phyloP scores from a whole-genome alignment of 2,888 invertebrate species.

The Trachelus iudaicus region DNA sequence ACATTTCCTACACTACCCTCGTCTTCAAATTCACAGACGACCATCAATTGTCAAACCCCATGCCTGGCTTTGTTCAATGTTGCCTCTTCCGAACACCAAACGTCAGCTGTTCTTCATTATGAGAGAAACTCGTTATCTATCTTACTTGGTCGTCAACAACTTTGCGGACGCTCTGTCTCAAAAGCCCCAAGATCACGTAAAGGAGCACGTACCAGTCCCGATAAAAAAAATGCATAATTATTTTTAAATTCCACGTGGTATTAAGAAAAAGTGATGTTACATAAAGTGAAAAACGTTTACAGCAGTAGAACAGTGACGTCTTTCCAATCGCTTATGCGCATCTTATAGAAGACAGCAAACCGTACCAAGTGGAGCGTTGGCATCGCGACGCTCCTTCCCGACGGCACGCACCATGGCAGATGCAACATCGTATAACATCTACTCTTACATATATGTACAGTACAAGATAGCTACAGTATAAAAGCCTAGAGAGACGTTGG shows the following conservation, averaged over 20 bases:
- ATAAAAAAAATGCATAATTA: neutral
- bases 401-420: neutral
- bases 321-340: neutral
- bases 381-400: neutral
- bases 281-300: neutral
- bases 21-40: too few species aligned
- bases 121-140: neutral
- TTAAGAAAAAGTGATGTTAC: neutral
- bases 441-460: neutral
- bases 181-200: neutral
- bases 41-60: too few species aligned
- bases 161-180: neutral
- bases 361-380: neutral
- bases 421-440: neutral
- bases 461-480: slow-evolving; percentile 40
- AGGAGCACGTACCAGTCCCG: neutral
- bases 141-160: neutral
- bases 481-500: slow-evolving; percentile 53
- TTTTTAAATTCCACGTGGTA: neutral
- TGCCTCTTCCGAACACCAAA: neutral
- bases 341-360: neutral
- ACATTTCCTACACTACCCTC: too few species aligned
- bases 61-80: too few species aligned
- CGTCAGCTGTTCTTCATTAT: neutral
- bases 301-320: neutral